phyloP scores from a whole-genome alignment of 1,140 invertebrate species.

The Drosophila miranda region DNA sequence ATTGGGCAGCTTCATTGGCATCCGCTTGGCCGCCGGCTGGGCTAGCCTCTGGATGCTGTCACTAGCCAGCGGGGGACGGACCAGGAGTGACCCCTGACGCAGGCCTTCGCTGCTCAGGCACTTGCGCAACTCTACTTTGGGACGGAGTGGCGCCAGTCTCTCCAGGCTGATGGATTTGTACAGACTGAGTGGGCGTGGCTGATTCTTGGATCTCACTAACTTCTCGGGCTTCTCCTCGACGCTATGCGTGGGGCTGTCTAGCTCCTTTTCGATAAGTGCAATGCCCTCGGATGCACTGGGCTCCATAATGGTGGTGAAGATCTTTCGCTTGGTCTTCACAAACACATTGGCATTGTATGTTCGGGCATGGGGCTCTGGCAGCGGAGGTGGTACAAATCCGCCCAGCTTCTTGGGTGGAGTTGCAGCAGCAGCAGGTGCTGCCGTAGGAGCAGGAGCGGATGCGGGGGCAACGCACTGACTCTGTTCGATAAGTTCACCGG shows the following conservation, averaged over 20 bases:
- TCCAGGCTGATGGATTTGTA: slow-evolving; percentile 67
- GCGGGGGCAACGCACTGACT: slow-evolving; percentile 50
- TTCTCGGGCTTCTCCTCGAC: slow-evolving; percentile 35
- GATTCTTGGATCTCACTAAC: neutral
- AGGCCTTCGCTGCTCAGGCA: slow-evolving; percentile 55
- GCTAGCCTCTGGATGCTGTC: slow-evolving; percentile 65
- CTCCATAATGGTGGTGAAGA: slow-evolving; percentile 86
- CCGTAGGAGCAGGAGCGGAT: neutral
- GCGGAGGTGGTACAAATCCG: slow-evolving; percentile 61
- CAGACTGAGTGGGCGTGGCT: slow-evolving; percentile 36
- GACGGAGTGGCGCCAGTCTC: slow-evolving; percentile 13
- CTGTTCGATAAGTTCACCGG: slow-evolving; percentile 79
- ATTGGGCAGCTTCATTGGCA: slow-evolving; percentile 12
- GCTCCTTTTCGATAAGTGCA: slow-evolving; percentile 59
- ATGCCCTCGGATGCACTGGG: slow-evolving; percentile 66
- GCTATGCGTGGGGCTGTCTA: slow-evolving; percentile 56
- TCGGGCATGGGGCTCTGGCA: slow-evolving; percentile 79
- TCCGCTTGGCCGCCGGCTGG: slow-evolving; percentile 23
- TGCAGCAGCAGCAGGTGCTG: neutral
- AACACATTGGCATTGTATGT: slow-evolving; percentile 84
- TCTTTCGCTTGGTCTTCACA: slow-evolving; percentile 89
- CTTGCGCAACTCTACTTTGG: slow-evolving; percentile 44
- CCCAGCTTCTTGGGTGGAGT: slow-evolving; percentile 13
- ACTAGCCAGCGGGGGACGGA: slow-evolving; percentile 64
- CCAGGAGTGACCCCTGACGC: slow-evolving; percentile 3